Percentiles rank a stretch among this genome's conserved stretches.
These are phyloP conservation scores for Clamator glandarius DNA, from an alignment of 2,797 vertebrate genomes.

Conservation along the genomic window DNA sequence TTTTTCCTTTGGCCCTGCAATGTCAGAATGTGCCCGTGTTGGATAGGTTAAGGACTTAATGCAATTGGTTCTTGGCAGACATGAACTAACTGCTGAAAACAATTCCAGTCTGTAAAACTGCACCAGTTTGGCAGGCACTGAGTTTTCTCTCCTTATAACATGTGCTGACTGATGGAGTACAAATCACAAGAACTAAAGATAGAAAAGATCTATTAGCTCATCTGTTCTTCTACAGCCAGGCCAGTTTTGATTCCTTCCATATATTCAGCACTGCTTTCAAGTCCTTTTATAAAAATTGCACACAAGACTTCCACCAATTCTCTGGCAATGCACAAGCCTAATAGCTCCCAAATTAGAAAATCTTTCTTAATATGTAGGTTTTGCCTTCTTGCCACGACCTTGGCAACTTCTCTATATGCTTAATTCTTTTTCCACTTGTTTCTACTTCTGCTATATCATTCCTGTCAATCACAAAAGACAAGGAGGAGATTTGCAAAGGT, in stretches of 20 bases:
- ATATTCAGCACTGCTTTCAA: neutral
- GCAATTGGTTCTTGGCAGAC: neutral
- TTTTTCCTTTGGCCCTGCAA: neutral
- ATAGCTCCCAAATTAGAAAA: neutral
- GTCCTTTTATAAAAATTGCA: neutral
- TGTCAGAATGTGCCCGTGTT: neutral
- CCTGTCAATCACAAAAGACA: neutral
- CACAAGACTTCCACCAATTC: too few relatives aligned
- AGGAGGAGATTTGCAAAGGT: neutral
- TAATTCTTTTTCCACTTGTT: neutral
- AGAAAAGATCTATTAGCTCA: neutral
- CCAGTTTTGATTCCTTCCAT: neutral
- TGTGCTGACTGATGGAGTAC: neutral
- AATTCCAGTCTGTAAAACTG: neutral
- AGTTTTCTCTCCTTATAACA: neutral
- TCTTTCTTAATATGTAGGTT: neutral
- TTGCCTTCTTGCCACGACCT: neutral
- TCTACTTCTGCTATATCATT: neutral
- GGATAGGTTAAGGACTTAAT: neutral
- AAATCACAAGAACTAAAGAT: neutral
- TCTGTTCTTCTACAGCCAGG: neutral
- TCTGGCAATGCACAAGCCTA: neutral
- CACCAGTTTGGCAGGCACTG: neutral
- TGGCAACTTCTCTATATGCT: neutral
- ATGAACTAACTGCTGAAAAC: slow-evolving; percentile 1